phyloP scores from a whole-genome alignment of 2,888 invertebrate species.

The Steinernema hermaphroditum region DNA sequence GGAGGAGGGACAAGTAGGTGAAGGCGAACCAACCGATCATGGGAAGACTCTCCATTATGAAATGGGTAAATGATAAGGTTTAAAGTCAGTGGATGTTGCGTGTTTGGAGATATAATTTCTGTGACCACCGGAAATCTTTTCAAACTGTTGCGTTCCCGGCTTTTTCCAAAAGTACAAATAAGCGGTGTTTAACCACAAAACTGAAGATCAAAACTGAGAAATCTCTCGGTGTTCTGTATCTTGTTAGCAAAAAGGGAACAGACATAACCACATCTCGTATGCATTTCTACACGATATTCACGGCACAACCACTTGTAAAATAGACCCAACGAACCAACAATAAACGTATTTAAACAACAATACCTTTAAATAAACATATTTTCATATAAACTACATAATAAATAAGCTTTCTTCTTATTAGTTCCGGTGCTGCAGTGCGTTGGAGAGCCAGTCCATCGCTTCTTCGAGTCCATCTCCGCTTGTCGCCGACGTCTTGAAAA shows the following conservation, averaged over 20 bases:
- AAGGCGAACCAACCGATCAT: neutral
- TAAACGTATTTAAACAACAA: too few species aligned
- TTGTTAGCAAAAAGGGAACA: too few species aligned
- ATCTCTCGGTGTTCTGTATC: too few species aligned
- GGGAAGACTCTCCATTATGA: neutral
- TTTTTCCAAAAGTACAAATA: neutral
- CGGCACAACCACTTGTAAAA: too few species aligned
- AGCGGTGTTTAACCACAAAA: too few species aligned
- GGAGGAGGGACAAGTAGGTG: neutral
- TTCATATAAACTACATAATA: neutral
- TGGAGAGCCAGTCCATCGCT: constrained; percentile 91
- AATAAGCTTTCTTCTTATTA: neutral
- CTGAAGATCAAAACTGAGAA: too few species aligned
- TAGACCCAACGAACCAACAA: too few species aligned
- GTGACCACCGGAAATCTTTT: neutral
- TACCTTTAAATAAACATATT: too few species aligned
- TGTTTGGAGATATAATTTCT: neutral
- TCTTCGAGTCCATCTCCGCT: constrained; percentile 96
- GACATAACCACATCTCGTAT: too few species aligned
- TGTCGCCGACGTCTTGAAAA: constrained; percentile 94
- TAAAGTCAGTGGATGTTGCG: neutral
- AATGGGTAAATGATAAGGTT: neutral
- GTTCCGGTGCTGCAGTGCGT: constrained; percentile 54
- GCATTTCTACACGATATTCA: too few species aligned
- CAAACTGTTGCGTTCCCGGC: constrained; percentile 1